Evolutionary conservation across 2,888 invertebrate genomes (phyloP).

Genomic region (Chrysolina americana): DNA sequence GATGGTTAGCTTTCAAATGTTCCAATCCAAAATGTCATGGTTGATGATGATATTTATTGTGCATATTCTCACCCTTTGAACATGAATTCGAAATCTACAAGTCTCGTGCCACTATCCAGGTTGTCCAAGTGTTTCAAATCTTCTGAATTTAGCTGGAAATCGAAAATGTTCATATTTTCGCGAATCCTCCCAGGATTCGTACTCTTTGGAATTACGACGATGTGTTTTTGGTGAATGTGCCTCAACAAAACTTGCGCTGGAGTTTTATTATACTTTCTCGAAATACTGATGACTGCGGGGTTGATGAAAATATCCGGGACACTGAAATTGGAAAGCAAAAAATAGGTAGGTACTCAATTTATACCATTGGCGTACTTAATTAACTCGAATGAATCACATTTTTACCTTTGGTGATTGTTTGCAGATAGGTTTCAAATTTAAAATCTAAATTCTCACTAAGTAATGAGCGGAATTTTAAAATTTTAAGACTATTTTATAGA

Average conservation of each 20-base stretch:
- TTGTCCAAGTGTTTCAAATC: constrained; percentile 76
- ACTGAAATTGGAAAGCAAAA: constrained; percentile 24
- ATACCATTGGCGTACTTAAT: too few relatives aligned
- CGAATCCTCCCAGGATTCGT: constrained; percentile 80
- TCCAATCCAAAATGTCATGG: too few relatives aligned
- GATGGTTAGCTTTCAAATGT: too few relatives aligned
- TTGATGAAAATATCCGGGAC: constrained; percentile 79
- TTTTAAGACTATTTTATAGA: too few relatives aligned
- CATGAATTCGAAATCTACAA: neutral
- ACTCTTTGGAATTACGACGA: constrained; percentile 89
- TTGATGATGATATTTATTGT: too few relatives aligned
- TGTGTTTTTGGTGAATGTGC: constrained; percentile 80
- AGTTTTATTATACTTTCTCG: constrained; percentile 76
- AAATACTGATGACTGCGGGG: constrained; percentile 70
- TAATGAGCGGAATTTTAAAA: too few relatives aligned
- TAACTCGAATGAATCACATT: too few relatives aligned
- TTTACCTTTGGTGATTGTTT: too few relatives aligned
- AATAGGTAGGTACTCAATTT: too few relatives aligned
- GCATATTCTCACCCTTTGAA: constrained; percentile 1
- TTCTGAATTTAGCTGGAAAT: constrained; percentile 76
- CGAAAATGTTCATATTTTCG: constrained; percentile 84
- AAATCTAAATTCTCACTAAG: too few relatives aligned
- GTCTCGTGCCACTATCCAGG: constrained; percentile 70
- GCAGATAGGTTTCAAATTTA: too few relatives aligned
- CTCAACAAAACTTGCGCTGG: constrained; percentile 83